Evolutionary conservation across 2,113 vertebrate species (phyloP), one percentile per base, ranked within the genome.

Genomic region (Oxyruncus cristatus): DNA sequence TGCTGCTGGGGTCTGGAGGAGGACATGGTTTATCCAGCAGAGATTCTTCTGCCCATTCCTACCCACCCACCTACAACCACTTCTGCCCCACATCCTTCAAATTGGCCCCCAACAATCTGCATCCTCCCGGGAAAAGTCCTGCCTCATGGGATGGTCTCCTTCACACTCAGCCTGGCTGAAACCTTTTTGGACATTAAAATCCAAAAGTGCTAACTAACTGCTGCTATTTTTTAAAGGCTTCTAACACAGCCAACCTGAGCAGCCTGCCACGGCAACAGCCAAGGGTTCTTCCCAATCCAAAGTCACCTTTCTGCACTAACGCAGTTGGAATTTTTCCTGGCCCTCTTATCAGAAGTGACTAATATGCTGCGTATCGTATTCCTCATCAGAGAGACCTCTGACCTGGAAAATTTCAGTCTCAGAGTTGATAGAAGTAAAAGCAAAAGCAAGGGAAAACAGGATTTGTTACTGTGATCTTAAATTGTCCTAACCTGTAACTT

Each of bases 301-400:
- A 92, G 92, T 62, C 85, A 89, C 92, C 86, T 86, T 90, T 84
- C 89, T 78, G 68, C 86, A 80, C 55, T 66, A 58, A 53, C 6
- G 58, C 14, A 2, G 52, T 4, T 55, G 70, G 74, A 59, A 81
- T 63, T 89, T 67, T 50, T 74, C 77, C 85, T 72, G 71, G 71
- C 30, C 30, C 33, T 17, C 19, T 35, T 88, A 85, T 53, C 68
- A 58, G 52, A 41, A 91, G 20, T 14, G 81, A 88, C 88, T 35
- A 56, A 89, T 8, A 20, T 0, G 0, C 22, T 28, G 22, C 32
- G 9, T 21, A 42, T 44, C 2, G 0, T 37, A 26, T 32, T 92
- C 62, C 33, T 62, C 68, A 77, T 70, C 68, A 83, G 49, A 59
- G 74, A 65, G 14, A 59, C 33, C 39, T 88, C 44, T 18, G 30